Conservation (phyloP, 2,797 vertebrate species). For the Parambassis ranga region DNA sequence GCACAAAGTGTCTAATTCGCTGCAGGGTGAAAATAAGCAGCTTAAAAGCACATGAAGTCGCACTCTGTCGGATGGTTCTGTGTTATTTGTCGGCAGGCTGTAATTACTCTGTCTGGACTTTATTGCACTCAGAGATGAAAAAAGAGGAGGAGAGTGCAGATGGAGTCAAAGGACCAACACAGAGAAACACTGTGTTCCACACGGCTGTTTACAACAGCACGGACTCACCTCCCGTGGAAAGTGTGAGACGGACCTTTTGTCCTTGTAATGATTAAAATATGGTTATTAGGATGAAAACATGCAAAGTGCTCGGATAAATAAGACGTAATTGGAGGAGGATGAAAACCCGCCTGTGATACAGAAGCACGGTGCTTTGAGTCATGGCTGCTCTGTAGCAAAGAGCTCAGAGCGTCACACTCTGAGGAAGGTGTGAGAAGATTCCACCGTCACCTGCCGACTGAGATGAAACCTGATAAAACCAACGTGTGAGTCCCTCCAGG, state of each 20-base stretch:
- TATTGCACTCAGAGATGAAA: constrained; percentile 49
- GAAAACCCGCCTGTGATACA: background rate
- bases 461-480: too few species aligned
- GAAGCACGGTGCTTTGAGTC: too few species aligned
- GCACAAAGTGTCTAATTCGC: constrained; percentile 60
- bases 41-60: constrained; percentile 60
- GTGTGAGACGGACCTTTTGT: background rate
- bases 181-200: constrained; percentile 2
- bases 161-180: constrained; percentile 21
- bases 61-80: constrained; percentile 36
- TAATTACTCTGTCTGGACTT: constrained; percentile 64
- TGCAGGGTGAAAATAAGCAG: constrained; percentile 50
- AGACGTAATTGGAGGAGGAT: background rate
- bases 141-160: constrained; percentile 1
- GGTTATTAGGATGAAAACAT: constrained; percentile 1
- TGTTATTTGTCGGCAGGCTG: constrained; percentile 50
- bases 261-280: constrained; percentile 2
- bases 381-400: too few species aligned
- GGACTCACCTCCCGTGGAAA: background rate
- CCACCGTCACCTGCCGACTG: too few species aligned
- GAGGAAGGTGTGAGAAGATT: too few species aligned
- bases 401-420: too few species aligned
- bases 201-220: background rate
- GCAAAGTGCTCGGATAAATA: background rate
- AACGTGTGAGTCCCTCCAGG: too few species aligned